Conservation (phyloP, 1,140 invertebrate genomes). For the Drosophila sproati region DNA sequence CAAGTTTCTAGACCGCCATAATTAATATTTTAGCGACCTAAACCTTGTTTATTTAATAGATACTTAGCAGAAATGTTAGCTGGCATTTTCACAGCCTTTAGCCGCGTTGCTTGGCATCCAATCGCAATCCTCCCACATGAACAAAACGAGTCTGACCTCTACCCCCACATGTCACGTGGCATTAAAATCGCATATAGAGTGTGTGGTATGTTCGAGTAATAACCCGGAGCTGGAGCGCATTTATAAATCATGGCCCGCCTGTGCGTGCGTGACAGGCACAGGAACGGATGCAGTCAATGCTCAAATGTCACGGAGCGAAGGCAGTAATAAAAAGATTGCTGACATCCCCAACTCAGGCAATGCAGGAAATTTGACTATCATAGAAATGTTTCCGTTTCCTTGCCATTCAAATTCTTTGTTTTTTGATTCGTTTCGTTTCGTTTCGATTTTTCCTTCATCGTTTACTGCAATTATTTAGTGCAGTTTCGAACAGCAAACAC, state of each 20-base stretch:
- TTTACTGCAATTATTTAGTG: slow-evolving; percentile 40
- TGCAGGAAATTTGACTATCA: slow-evolving; percentile 28
- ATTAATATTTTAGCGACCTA: slow-evolving; percentile 19
- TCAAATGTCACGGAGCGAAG: slow-evolving; percentile 25
- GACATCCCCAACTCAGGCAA: slow-evolving; percentile 13
- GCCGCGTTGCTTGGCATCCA: neutral
- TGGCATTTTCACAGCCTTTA: slow-evolving; percentile 23
- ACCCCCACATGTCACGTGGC: slow-evolving; percentile 1
- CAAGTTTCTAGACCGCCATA: neutral
- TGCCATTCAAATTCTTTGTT: slow-evolving; percentile 29
- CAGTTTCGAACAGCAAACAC: slow-evolving; percentile 19
- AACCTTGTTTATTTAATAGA: slow-evolving; percentile 18
- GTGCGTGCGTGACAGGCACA: slow-evolving; percentile 33
- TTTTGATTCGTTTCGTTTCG: slow-evolving; percentile 10
- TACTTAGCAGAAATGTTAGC: neutral
- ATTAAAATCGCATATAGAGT: slow-evolving; percentile 5
- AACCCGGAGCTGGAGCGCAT: neutral
- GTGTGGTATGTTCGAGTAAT: slow-evolving; percentile 8
- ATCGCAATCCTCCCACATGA: slow-evolving; percentile 10
- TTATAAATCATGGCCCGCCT: slow-evolving; percentile 48
- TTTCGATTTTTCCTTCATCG: neutral
- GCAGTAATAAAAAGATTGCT: slow-evolving; percentile 33
- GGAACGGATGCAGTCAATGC: slow-evolving; percentile 39
- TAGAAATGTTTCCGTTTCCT: slow-evolving; percentile 25
- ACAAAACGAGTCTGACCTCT: slow-evolving; percentile 11